Percentiles rank a stretch among this genome's conserved stretches.
These are phyloP conservation scores for Chironomus striatipennis DNA, from an alignment of 1,140 invertebrate species.

Conservation along the genomic window DNA sequence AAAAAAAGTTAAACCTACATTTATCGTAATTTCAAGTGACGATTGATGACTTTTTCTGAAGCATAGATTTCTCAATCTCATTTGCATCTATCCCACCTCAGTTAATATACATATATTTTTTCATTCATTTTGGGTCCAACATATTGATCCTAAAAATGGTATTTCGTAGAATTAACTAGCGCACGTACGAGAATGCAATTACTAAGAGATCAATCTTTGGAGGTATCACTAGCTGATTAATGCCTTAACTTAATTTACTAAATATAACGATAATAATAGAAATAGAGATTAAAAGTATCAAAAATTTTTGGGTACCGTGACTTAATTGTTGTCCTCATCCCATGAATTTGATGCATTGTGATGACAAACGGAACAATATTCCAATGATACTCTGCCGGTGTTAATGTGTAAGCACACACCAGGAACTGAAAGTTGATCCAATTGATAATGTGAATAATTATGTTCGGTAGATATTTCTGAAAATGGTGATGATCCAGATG, in stretches of 20 bases:
- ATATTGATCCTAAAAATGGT: neutral
- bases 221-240: neutral
- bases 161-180: constrained; percentile 23
- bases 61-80: neutral
- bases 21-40: neutral
- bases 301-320: neutral
- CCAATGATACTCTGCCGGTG: constrained; percentile 44
- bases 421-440: constrained; percentile 27
- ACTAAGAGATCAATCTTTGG: neutral
- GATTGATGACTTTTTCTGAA: constrained; percentile 1
- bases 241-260: neutral
- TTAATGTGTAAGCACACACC: constrained; percentile 47
- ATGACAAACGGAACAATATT: constrained; percentile 44
- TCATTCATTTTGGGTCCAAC: neutral
- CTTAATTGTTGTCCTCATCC: constrained; percentile 25
- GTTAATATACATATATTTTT: neutral
- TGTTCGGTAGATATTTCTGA: constrained; percentile 28
- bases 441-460: constrained; percentile 29
- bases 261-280: neutral
- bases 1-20: neutral
- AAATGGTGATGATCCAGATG: neutral
- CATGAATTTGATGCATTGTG: constrained; percentile 34
- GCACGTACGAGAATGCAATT: neutral
- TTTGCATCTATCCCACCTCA: neutral
- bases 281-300: neutral